Evolutionary conservation across 2,888 invertebrate genomes (phyloP).

Genomic region (Microctonus hyperodae): DNA sequence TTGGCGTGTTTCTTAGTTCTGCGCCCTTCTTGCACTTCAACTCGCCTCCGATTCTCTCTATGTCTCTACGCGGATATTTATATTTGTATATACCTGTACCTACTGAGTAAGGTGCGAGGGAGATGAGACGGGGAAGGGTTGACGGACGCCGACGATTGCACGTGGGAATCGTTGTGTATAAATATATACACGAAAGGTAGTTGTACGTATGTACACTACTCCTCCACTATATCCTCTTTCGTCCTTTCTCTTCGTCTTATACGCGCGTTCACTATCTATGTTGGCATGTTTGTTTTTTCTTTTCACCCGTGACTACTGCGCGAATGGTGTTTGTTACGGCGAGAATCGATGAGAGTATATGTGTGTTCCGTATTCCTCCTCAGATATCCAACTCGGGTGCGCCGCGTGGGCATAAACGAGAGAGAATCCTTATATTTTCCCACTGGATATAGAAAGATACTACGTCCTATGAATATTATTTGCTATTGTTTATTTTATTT

Average conservation of each 20-base stretch:
- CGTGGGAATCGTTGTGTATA: constrained; percentile 36
- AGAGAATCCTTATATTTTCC: constrained; percentile 3
- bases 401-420: constrained; percentile 16
- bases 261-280: constrained; percentile 4
- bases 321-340: constrained; percentile 16
- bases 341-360: neutral
- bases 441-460: neutral
- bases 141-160: constrained; percentile 36
- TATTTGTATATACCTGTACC: constrained; percentile 38
- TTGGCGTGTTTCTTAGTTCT: constrained; percentile 35
- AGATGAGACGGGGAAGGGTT: constrained; percentile 26
- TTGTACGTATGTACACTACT: constrained; percentile 15
- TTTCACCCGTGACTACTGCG: neutral
- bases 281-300: neutral
- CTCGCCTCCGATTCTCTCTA: constrained; percentile 25
- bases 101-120: constrained; percentile 12
- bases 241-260: neutral
- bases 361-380: neutral
- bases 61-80: constrained; percentile 31
- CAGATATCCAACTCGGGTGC: constrained; percentile 6
- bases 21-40: constrained; percentile 30
- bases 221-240: constrained; percentile 12
- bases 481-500: neutral
- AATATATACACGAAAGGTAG: constrained; percentile 7
- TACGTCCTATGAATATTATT: neutral